Evolutionary conservation across 2,113 vertebrate species (phyloP), one percentile per base, ranked within the genome.

Genomic region (Eretmochelys imbricata): DNA sequence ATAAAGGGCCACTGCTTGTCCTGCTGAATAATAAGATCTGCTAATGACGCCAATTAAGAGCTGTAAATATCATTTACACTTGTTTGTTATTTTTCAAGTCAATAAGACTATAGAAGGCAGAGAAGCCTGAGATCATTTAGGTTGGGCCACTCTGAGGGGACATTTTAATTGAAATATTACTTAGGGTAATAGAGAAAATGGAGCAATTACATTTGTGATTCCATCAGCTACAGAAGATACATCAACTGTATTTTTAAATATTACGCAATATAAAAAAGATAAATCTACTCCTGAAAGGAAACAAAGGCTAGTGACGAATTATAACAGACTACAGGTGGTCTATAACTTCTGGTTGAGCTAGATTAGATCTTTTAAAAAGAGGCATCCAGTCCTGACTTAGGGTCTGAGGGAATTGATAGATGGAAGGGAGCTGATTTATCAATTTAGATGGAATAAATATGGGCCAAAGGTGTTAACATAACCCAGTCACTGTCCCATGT

Each of bases 61-160:
- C 95, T 96, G 95, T 98, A 98, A 98, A 98, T 98, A 98, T 96
- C 97, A 97, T 98, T 98, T 98, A 97, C 83, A 97, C 92, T 98
- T 98, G 98, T 98, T 98, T 98, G 97, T 97, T 98, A 97, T 98
- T 98, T 98, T 98, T 98, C 97, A 98, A 97, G 93, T 97, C 98
- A 98, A 95, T 98, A 98, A 98, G 93, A 80, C 80, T 89, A 86
- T 51, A 59, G 82, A 97, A 98, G 84, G 92, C 91, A 98, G 69
- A 97, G 93, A 5, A 91, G 92, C 48, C 81, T 92, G 90, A 97
- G 97, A 98, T 93, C 89, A 94, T 93, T 97, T 96, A 83, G 87
- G 96, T 55, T 93, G 92, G 90, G 97, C 79, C 42, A 88, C 80
- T 97, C 92, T 89, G 88, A 94, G 49, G 78, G 76, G 90, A 93